Conservation (phyloP, 2,113 vertebrate species). For the Pampusana beccarii region DNA sequence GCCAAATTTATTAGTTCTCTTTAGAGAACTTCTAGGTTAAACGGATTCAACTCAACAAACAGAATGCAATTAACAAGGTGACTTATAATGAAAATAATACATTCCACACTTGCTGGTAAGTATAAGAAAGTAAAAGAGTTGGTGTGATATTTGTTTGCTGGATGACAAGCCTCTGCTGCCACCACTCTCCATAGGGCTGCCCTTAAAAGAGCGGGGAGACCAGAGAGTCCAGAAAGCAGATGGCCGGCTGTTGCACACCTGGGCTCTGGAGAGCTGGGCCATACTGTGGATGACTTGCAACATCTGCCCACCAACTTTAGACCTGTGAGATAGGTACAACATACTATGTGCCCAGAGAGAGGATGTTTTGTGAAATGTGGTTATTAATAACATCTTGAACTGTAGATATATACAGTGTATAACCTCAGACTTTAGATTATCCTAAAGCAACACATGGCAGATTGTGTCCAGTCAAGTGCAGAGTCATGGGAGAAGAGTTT, state of each 20-base stretch:
- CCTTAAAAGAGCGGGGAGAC: constrained; percentile 46
- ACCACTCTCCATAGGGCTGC: constrained; percentile 9
- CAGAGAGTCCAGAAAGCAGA: constrained; percentile 54
- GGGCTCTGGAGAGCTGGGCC: constrained; percentile 31
- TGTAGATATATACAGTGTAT: not conserved
- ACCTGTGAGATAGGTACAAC: not conserved
- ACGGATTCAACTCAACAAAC: not conserved
- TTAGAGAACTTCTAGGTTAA: not conserved
- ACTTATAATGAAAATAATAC: constrained; percentile 20
- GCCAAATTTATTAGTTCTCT: not conserved
- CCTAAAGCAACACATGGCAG: not conserved
- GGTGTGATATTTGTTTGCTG: not conserved
- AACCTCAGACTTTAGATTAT: not conserved
- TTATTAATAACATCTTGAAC: not conserved
- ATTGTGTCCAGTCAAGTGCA: not conserved
- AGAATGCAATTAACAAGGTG: not conserved
- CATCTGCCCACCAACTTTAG: constrained; percentile 21
- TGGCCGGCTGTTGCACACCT: constrained; percentile 13
- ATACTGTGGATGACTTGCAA: constrained; percentile 31
- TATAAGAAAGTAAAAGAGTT: not conserved
- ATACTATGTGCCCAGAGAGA: not conserved
- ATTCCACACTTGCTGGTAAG: not conserved
- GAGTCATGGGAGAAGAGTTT: not conserved
- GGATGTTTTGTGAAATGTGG: not conserved
- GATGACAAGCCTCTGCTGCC: constrained; percentile 30